These are phyloP conservation scores for Leptodactylus fallax DNA, from an alignment of 2,797 vertebrate genomes.

Conservation along the genomic window DNA sequence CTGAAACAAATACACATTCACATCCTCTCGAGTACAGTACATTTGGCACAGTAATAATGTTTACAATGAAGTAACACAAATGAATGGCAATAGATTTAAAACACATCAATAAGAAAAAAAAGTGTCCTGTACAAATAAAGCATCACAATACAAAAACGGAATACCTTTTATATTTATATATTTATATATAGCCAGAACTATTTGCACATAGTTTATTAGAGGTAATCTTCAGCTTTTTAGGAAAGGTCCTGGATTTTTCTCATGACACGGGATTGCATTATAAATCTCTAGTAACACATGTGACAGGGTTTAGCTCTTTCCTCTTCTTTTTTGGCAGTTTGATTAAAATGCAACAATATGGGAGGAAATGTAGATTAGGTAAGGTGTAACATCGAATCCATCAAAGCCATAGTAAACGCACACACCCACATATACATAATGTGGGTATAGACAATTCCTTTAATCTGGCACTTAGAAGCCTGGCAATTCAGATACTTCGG, in stretches of 20 bases:
- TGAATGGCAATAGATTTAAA: conserved; percentile 83
- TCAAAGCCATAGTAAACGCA: conserved; percentile 42
- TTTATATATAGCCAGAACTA: conserved; percentile 78
- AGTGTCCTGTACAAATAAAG: conserved; percentile 87
- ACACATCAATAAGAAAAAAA: conserved; percentile 79
- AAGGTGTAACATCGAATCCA: conserved; percentile 73
- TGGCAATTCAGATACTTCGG: neutral
- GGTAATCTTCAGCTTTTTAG: conserved; percentile 72
- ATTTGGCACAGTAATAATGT: conserved; percentile 95
- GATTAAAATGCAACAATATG: conserved; percentile 67
- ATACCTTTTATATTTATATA: conserved; percentile 76
- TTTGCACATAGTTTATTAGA: conserved; percentile 83
- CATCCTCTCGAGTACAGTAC: conserved; percentile 97
- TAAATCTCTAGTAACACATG: conserved; percentile 69
- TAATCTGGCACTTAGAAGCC: neutral
- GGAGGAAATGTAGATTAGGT: conserved; percentile 69
- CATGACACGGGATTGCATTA: conserved; percentile 70
- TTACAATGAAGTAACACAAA: conserved; percentile 95
- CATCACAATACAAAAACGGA: conserved; percentile 85
- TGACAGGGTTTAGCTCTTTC: conserved; percentile 68
- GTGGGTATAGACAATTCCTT: neutral
- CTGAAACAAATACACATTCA: conserved; percentile 93
- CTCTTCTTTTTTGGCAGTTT: conserved; percentile 73
- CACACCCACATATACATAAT: neutral
- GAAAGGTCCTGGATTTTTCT: conserved; percentile 73